A percentile compares a stretch with the other conserved stretches of the same genome.
phyloP scores from a whole-genome alignment of 2,888 invertebrate genomes.

The Polyommatus iphigenia region DNA sequence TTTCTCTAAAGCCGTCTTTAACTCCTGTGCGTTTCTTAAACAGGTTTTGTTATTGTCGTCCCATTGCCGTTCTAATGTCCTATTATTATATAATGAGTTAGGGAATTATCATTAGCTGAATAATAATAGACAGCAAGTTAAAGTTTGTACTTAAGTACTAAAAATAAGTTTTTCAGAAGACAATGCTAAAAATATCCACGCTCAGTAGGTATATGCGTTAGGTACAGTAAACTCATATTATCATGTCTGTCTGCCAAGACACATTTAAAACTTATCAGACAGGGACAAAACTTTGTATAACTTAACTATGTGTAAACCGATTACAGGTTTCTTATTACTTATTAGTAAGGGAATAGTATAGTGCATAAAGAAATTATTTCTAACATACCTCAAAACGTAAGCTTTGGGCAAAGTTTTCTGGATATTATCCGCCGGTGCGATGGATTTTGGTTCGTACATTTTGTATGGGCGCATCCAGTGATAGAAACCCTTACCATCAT shows the following conservation, averaged over 20 bases:
- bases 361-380: not conserved
- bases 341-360: no score
- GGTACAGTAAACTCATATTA: no score
- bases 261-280: no score
- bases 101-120: not conserved
- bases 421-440: constrained; percentile 54
- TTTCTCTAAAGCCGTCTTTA: constrained; percentile 58
- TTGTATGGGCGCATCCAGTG: constrained; percentile 74
- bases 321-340: no score
- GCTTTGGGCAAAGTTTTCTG: constrained; percentile 63
- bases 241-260: no score
- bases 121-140: not conserved
- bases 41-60: constrained; percentile 50
- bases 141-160: no score
- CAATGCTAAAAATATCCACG: no score
- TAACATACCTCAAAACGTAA: constrained; percentile 59
- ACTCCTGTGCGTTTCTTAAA: constrained; percentile 61
- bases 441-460: constrained; percentile 56
- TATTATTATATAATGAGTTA: constrained; percentile 39
- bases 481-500: constrained; percentile 67
- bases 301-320: not conserved
- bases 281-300: no score
- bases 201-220: no score
- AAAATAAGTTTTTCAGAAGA: no score
- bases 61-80: constrained; percentile 68